phyloP scores from a whole-genome alignment of 2,888 invertebrate genomes.

The Noctua comes region DNA sequence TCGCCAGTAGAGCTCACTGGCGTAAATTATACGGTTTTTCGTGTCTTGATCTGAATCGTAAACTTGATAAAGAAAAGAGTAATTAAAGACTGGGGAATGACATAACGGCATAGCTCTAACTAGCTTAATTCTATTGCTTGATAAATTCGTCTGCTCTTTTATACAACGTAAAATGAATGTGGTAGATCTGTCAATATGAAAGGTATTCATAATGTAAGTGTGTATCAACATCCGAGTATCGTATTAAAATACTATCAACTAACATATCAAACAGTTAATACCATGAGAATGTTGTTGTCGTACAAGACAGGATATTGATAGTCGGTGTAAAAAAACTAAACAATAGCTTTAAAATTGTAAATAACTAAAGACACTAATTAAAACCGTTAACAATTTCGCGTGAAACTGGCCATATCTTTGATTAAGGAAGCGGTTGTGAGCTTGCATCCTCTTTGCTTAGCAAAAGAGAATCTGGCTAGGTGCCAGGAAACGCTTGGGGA shows the following conservation, averaged over 20 bases:
- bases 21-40: background rate
- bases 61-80: background rate
- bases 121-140: background rate
- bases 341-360: constrained; percentile 39
- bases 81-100: background rate
- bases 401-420: constrained; percentile 38
- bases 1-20: too few species aligned
- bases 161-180: background rate
- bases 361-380: constrained; percentile 23
- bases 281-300: constrained; percentile 27
- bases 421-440: constrained; percentile 39
- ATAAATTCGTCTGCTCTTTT: background rate
- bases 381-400: constrained; percentile 31
- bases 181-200: background rate
- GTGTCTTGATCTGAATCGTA: background rate
- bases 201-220: background rate
- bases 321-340: constrained; percentile 37
- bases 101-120: background rate
- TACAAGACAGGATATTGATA: constrained; percentile 47
- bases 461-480: constrained; percentile 32
- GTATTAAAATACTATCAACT: background rate
- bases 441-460: constrained; percentile 43
- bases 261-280: constrained; percentile 9
- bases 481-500: constrained; percentile 27
- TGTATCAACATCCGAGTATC: background rate